Evolutionary conservation across 2,113 vertebrate species (phyloP), one percentile per base, ranked within the genome.

Genomic region (Amphiprion ocellaris): DNA sequence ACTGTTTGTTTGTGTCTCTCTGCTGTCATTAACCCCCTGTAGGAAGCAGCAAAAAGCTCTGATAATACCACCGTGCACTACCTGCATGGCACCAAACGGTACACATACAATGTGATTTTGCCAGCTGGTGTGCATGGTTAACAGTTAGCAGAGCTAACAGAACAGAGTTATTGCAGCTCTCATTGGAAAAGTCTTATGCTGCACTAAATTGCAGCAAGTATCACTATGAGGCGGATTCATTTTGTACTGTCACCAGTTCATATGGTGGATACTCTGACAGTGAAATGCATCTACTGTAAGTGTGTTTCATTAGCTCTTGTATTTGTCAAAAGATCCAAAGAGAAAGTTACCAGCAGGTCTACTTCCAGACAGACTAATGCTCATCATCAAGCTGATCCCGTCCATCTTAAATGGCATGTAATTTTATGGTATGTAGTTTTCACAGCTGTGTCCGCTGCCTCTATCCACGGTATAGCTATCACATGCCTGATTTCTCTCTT

Each of bases 401-500:
- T 69, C 28, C 69, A 54, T 28, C 39, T 59, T 46, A 53, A 64
- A 47, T 19, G 21, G 56, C 50, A 21, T 21, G 21, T 21, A 21
- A 21, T 21, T 21, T 21, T 21, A 21, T 21, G 21, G 21, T 21
- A 21, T 65, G 66, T 28, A 56, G 47, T 82, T 84, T 88, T 81
- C 68, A 54, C 67, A 74, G 75, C 86, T 89, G 81, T 21, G 58
- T n/a, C 9, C 11, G 72, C 30, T 47, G 47, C 47, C 54, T 54
- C 28, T 12, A 61, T 30, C 78, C 70, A 67, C 3, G 1, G 52
- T 30, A 65, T 11, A 56, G 55, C 30, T 37, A 68, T 49, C 49
- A 58, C 46, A 44, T 19, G 33, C 39, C 12, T 44, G 60, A 46
- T 58, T 60, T 71, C 52, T 61, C 15, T 64, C 16, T 30, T n/a